Evolutionary conservation across 2,797 vertebrate genomes (phyloP), one percentile per base, ranked within the genome.

Genomic region (Gastrophryne carolinensis): DNA sequence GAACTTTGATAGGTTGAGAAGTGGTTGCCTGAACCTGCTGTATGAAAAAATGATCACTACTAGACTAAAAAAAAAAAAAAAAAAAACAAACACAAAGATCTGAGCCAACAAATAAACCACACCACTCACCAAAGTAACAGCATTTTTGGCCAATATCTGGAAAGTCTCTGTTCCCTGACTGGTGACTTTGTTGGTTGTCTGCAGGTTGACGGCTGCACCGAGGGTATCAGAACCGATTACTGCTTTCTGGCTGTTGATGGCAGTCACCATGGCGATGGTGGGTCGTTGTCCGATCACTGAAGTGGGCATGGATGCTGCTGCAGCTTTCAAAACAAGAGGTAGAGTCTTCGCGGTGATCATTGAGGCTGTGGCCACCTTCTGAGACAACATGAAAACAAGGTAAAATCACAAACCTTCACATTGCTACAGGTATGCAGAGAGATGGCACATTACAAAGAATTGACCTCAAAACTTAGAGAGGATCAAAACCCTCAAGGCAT

Each of bases 271-370:
- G 81, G 96, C 91, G 81, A 98, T 94, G 35, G 95, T 94, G 84
- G 95, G 92, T 89, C 95, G 94, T 84, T 94, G 95, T 68, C 93
- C 91, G 88, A 96, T 90, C 85, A 95, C 90, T 77, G 93, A 93
- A 87, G 92, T 91, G 75, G 96, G 92, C 88, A 95, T 91, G 85
- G 92, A 86, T 74, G 95, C 90, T 84, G 75, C 75, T 58, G 75
- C 95, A 87, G 97, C 95, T 95, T 99, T 99, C 86, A 99, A 92
- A 90, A 98, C 94, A 88, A 98, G 95, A 96, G 96, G 96, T 96
- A 98, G 94, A 87, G 95, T 96, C 95, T 99, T 99, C 79, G 96
- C 91, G 89, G 96, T 93, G 87, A 98, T 93, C 91, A 98, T 94
- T 79, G 97, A 96, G 73, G 94, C 94, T 87, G 97, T 94, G 13